Evolutionary conservation across 2,888 invertebrate species (phyloP), one percentile per base, ranked within the genome.

Genomic region (Mactromeris polynyma): DNA sequence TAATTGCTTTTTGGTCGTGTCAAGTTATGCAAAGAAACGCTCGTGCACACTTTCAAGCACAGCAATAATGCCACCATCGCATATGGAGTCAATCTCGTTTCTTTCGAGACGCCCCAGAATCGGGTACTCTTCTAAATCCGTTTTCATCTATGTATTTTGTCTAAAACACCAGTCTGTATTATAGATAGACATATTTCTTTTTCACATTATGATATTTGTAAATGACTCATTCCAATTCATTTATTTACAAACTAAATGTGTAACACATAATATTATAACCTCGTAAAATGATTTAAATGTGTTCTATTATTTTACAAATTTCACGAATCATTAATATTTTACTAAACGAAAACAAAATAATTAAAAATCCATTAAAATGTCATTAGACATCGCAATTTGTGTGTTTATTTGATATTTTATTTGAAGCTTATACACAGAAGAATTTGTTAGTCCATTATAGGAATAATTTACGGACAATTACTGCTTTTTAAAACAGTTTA

Each of bases 241-340:
- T 64, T 26, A 64, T n/a, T 64, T n/a, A 64, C 58, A 26, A n/a
- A n/a, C n/a, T 9, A 64, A 26, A 14, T 9, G 4, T 11, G n/a
- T 21, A 64, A 64, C 58, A 64, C 9, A 64, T 6, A 9, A 26
- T 26, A 64, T 26, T 26, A 51, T 19, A 17, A n/a, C 19, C 51
- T 51, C 11, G 58, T 64, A 26, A 64, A 58, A 26, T 7, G 26
- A 64, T 64, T 64, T 64, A 64, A 64, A n/a, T 26, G 9, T 26
- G 26, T 9, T 26, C 26, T 64, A 64, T 64, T 64, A 26, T 2
- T 26, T 26, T 64, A 26, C 11, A 64, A 64, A 64, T 64, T 64
- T 64, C 58, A 64, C 58, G 58, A 64, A 64, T n/a, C 58, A 64
- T 64, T 64, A 64, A 64, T 4, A 64, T 9, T 64, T n/a, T 64